Percentiles rank a stretch among this genome's conserved stretches.
Conservation (phyloP, 1,140 invertebrate species). For the Pseudomyrmex concolor region DNA sequence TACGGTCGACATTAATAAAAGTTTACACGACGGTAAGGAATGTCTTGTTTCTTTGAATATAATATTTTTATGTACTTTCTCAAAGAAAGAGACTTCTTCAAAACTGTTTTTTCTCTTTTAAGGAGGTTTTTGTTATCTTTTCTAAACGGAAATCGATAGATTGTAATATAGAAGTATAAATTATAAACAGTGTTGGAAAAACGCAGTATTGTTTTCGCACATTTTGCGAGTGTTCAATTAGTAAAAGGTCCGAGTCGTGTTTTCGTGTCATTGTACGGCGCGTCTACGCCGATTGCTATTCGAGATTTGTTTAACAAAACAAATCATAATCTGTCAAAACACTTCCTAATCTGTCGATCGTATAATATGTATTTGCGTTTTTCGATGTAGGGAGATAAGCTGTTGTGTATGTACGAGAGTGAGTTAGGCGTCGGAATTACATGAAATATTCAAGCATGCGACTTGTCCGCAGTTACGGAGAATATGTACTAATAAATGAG, state of each 20-base stretch:
- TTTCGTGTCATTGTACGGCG: not conserved
- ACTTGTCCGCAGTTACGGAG: slow-evolving; percentile 14
- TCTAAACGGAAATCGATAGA: not conserved
- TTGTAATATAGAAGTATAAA: not conserved
- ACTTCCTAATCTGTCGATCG: slow-evolving; percentile 24
- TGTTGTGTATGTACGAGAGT: not conserved
- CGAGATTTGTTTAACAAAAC: slow-evolving; percentile 1
- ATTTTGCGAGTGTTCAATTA: not conserved
- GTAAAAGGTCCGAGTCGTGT: not conserved
- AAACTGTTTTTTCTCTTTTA: too few species aligned
- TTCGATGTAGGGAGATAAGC: slow-evolving; percentile 21
- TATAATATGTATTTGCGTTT: not conserved
- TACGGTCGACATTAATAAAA: too few species aligned
- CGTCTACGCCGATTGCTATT: not conserved
- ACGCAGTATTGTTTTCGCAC: not conserved
- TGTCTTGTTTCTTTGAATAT: too few species aligned
- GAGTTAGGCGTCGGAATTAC: not conserved
- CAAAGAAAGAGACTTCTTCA: too few species aligned
- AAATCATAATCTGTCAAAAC: slow-evolving; percentile 15
- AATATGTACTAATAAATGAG: slow-evolving; percentile 23
- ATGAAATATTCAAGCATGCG: slow-evolving; percentile 55
- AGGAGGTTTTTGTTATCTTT: too few species aligned
- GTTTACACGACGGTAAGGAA: too few species aligned
- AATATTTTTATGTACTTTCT: too few species aligned
- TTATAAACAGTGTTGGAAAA: not conserved